phyloP scores from a whole-genome alignment of 53 echinoderm and acorn worm species.

The Actinopyga echinites region DNA sequence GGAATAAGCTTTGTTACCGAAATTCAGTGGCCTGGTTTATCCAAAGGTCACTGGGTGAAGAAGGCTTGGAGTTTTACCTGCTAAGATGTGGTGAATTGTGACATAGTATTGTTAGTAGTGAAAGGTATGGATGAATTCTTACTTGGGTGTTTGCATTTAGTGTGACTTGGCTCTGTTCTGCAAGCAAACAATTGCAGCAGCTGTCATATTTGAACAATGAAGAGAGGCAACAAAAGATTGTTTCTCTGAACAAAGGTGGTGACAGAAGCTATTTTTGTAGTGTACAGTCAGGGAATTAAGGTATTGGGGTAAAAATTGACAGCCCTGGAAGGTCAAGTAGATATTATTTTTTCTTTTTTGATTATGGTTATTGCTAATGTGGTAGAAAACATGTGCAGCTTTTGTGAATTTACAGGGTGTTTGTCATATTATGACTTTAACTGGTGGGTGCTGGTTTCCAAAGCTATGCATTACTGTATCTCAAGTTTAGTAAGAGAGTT shows the following conservation, averaged over 20 bases:
- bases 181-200: conserved; percentile 16
- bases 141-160: too few species aligned
- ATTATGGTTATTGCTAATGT: background rate
- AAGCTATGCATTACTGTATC: too few species aligned
- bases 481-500: too few species aligned
- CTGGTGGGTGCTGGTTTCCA: too few species aligned
- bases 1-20: too few species aligned
- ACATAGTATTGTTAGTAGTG: too few species aligned
- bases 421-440: too few species aligned
- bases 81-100: background rate
- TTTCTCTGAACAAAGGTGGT: background rate
- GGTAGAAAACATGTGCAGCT: too few species aligned
- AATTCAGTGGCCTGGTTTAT: too few species aligned
- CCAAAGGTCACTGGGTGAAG: conserved; percentile 26
- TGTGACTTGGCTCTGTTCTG: background rate
- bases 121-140: too few species aligned
- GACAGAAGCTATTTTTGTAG: background rate
- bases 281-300: background rate
- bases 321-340: conserved; percentile 29
- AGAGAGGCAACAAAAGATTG: background rate
- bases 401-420: too few species aligned
- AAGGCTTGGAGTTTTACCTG: background rate
- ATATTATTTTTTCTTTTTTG: background rate
- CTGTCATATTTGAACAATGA: conserved; percentile 7
- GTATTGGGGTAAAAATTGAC: background rate